Conservation (phyloP, 2,113 vertebrate genomes). For the Morone chrysops region DNA sequence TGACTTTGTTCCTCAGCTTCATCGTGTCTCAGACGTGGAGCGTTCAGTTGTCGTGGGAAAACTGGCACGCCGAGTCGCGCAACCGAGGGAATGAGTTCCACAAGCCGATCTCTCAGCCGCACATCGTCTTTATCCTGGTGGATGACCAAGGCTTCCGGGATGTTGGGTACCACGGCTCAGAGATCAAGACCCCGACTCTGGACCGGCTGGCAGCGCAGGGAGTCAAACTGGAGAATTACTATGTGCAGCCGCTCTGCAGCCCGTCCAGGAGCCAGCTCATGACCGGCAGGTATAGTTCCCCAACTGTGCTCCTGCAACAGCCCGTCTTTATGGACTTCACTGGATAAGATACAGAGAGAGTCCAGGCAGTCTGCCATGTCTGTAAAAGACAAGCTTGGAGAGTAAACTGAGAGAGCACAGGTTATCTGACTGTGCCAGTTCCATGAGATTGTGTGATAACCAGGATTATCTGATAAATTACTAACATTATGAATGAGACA, state of each 20-base stretch:
- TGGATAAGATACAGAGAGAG: background rate
- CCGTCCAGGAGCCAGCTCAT: conserved; percentile 97
- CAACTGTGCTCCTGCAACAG: background rate
- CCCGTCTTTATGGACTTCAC: background rate
- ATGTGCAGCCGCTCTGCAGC: conserved; percentile 97
- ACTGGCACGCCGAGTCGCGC: conserved; percentile 60
- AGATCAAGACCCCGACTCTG: conserved; percentile 95
- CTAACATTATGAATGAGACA: too few relatives aligned
- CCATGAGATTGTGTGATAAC: background rate
- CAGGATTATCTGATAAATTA: background rate
- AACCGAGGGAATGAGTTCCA: conserved; percentile 69
- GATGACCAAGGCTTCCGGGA: conserved; percentile 98
- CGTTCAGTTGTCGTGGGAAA: conserved; percentile 86
- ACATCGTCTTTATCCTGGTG: conserved; percentile 95
- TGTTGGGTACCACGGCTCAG: conserved; percentile 96
- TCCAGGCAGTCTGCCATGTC: background rate
- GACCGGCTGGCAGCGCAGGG: conserved; percentile 93
- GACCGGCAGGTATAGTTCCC: conserved; percentile 90
- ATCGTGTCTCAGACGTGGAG: conserved; percentile 83
- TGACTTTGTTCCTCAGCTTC: conserved; percentile 84
- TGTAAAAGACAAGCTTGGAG: background rate
- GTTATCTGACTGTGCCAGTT: background rate
- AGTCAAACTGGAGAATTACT: conserved; percentile 98
- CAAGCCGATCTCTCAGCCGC: conserved; percentile 83
- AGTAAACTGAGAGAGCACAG: background rate